Percentiles rank a stretch among this genome's conserved stretches.
phyloP scores from a whole-genome alignment of 1,140 invertebrate genomes.

The Tetramorium simillimum region DNA sequence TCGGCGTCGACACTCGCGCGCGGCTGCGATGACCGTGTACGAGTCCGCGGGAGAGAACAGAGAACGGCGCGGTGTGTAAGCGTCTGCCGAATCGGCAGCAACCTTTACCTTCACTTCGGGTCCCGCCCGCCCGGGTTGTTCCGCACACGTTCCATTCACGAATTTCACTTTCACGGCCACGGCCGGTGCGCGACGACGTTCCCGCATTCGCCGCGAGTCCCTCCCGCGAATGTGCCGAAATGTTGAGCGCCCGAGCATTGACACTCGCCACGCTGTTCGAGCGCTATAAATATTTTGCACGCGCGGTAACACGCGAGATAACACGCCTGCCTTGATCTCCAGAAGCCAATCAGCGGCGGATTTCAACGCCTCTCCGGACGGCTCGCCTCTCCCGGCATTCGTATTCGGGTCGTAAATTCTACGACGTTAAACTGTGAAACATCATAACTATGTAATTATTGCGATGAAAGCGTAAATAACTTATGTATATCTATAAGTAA shows the following conservation, averaged over 20 bases:
- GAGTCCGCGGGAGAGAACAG: slow-evolving; percentile 35
- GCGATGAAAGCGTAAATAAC: background rate
- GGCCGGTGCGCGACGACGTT: slow-evolving; percentile 75
- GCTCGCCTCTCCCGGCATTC: background rate
- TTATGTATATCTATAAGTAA: too few species aligned
- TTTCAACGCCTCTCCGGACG: background rate
- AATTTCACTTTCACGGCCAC: slow-evolving; percentile 84
- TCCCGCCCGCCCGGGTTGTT: slow-evolving; percentile 71
- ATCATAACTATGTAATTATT: background rate
- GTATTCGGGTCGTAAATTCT: background rate
- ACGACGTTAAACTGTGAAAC: background rate
- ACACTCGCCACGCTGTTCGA: background rate
- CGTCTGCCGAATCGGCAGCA: slow-evolving; percentile 71
- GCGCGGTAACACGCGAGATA: background rate
- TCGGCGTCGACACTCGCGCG: background rate
- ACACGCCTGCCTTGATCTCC: background rate
- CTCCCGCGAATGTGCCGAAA: slow-evolving; percentile 7
- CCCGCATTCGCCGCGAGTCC: background rate
- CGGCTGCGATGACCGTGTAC: slow-evolving; percentile 29
- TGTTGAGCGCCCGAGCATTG: slow-evolving; percentile 14
- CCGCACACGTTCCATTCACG: slow-evolving; percentile 80
- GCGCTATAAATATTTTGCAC: slow-evolving; percentile 18
- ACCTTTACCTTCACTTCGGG: slow-evolving; percentile 76
- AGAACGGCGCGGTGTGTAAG: slow-evolving; percentile 68
- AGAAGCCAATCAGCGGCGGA: background rate